These are phyloP conservation scores for Drosophila athabasca DNA, from an alignment of 1,140 invertebrate genomes.

Conservation along the genomic window DNA sequence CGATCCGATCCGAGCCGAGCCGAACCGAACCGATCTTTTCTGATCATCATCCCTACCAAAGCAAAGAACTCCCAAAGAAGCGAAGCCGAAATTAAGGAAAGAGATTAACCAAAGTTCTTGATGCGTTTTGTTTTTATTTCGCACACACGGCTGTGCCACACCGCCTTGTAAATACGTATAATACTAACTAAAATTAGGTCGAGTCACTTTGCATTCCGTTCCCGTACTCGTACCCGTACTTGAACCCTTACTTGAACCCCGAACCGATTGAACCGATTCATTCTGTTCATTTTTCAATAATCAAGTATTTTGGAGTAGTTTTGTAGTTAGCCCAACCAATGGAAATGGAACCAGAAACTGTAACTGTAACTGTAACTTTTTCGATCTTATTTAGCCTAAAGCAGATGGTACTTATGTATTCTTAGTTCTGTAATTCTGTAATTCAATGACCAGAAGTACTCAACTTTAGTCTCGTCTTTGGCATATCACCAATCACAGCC, in stretches of 20 bases:
- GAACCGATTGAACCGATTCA: background rate
- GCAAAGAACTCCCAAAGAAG: conserved; percentile 38
- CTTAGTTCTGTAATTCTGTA: conserved; percentile 28
- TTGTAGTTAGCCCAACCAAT: conserved; percentile 31
- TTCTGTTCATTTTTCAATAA: conserved; percentile 36
- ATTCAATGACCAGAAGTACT: conserved; percentile 18
- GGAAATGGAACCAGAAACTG: conserved; percentile 13
- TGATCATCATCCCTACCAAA: background rate
- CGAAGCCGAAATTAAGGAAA: conserved; percentile 25
- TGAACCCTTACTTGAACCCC: conserved; percentile 14
- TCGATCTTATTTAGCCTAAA: conserved; percentile 23
- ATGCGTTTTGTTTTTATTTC: background rate
- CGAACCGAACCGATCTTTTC: conserved; percentile 12
- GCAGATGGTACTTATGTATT: conserved; percentile 13
- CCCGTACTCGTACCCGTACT: background rate
- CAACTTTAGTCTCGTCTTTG: conserved; percentile 11
- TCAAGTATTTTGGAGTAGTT: conserved; percentile 25
- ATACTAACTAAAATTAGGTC: no score
- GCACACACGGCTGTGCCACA: no score
- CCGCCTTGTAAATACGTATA: no score
- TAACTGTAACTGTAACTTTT: conserved; percentile 10
- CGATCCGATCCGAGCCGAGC: conserved; percentile 27
- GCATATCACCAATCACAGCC: conserved; percentile 29
- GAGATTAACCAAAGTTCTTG: conserved; percentile 37
- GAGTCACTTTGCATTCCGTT: background rate